Conservation (phyloP, 2,888 invertebrate genomes). For the Timema podura region DNA sequence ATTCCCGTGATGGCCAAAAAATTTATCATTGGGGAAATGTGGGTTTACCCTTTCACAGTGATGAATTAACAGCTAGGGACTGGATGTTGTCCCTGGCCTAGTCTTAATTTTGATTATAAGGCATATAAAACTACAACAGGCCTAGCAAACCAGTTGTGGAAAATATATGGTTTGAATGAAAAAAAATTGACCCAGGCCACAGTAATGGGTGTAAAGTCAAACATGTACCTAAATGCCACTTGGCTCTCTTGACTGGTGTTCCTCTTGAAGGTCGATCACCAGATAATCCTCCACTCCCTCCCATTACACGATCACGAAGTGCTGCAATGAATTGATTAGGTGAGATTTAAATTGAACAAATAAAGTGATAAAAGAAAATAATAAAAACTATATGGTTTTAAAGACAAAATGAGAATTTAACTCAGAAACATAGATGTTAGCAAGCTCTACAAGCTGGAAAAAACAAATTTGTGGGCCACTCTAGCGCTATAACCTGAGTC, state of each 20-base stretch:
- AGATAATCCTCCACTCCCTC: constrained; percentile 20
- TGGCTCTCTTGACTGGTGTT: constrained; percentile 87
- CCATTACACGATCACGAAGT: constrained; percentile 47
- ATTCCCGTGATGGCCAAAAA: no score
- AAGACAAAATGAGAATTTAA: not conserved
- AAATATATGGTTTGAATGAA: no score
- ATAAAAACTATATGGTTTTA: not conserved
- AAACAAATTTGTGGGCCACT: not conserved
- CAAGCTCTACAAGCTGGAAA: constrained; percentile 15
- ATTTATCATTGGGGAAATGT: no score
- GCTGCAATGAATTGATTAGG: constrained; percentile 44
- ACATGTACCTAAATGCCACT: constrained; percentile 87
- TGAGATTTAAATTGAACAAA: constrained; percentile 21
- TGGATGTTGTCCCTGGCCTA: no score
- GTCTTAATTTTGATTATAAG: no score
- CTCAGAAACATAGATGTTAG: not conserved
- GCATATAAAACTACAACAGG: no score
- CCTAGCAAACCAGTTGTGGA: no score
- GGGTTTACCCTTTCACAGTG: no score
- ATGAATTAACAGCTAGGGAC: no score
- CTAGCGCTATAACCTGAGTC: no score
- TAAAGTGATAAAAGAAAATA: constrained; percentile 5
- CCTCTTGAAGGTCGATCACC: constrained; percentile 42
- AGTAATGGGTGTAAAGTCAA: no score
- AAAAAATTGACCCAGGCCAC: no score